A percentile compares a stretch with the other conserved stretches of the same genome.
These are phyloP conservation scores for Nycticorax nycticorax DNA, from an alignment of 2,113 vertebrate species.

Conservation along the genomic window DNA sequence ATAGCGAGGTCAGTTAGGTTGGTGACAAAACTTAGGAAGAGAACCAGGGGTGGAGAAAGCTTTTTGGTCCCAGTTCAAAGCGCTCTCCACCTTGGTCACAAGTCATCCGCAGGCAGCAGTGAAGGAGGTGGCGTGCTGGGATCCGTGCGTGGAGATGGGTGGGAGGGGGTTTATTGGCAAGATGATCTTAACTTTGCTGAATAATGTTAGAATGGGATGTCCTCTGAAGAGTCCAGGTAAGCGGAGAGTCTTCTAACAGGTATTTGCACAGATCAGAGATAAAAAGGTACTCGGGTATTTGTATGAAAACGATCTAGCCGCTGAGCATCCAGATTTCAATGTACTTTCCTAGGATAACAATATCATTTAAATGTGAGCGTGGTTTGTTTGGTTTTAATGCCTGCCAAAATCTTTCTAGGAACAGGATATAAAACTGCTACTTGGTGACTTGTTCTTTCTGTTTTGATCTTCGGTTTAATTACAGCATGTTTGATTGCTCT, in stretches of 20 bases:
- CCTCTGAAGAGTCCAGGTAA: background rate
- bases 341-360: background rate
- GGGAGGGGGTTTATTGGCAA: background rate
- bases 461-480: conserved; percentile 26
- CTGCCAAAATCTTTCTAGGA: conserved; percentile 60
- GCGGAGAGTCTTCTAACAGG: background rate
- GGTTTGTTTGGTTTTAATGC: conserved; percentile 19
- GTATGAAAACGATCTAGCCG: background rate
- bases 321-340: background rate
- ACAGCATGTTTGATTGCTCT: conserved; percentile 28
- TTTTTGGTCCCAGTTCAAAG: background rate
- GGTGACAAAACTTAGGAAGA: background rate
- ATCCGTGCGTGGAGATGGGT: fast-evolving
- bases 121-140: background rate
- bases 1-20: background rate
- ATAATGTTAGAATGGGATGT: background rate
- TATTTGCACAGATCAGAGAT: background rate
- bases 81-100: fast-evolving
- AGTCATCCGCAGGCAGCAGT: fast-evolving
- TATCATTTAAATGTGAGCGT: background rate
- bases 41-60: background rate
- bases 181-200: background rate
- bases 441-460: conserved; percentile 26
- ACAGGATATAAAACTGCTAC: conserved; percentile 31
- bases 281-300: fast-evolving